Evolutionary conservation across 2,888 invertebrate species (phyloP).

Genomic region (Matsumyia berberina): DNA sequence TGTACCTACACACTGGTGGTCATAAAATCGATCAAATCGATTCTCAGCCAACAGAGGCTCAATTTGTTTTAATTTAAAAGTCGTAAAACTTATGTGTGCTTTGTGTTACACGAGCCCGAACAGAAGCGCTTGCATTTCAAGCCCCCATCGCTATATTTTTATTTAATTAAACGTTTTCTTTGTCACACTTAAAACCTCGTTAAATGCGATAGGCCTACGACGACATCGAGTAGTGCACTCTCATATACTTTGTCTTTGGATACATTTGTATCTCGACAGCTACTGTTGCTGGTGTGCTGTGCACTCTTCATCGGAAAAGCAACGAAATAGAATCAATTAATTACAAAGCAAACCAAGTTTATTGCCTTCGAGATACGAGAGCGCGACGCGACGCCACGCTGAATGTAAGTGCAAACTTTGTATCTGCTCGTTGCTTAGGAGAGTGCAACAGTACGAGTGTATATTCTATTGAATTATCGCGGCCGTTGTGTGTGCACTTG

Average conservation of each 20-base stretch:
- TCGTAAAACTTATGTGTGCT: constrained; percentile 28
- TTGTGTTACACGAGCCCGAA: background rate
- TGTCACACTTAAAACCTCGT: constrained; percentile 57
- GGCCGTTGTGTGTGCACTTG: constrained; percentile 48
- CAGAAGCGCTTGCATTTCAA: constrained; percentile 1
- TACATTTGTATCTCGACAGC: constrained; percentile 35
- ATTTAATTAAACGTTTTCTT: constrained; percentile 69
- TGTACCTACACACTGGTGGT: constrained; percentile 25
- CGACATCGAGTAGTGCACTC: background rate
- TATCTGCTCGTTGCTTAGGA: background rate
- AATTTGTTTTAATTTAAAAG: constrained; percentile 26
- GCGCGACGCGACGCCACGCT: constrained; percentile 24
- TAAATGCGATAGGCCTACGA: constrained; percentile 43
- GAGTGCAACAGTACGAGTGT: background rate
- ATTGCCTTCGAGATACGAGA: constrained; percentile 65
- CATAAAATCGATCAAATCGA: constrained; percentile 41
- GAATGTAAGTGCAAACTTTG: constrained; percentile 42
- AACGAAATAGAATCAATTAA: constrained; percentile 73
- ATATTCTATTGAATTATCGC: constrained; percentile 57
- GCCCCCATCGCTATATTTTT: constrained; percentile 33
- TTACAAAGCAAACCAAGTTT: constrained; percentile 70
- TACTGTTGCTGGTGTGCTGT: constrained; percentile 7
- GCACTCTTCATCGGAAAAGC: constrained; percentile 45
- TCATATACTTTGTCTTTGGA: background rate
- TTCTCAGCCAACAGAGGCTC: constrained; percentile 10